Evolutionary conservation across 2,797 vertebrate species (phyloP).

Genomic region (Distichodus sexfasciatus): DNA sequence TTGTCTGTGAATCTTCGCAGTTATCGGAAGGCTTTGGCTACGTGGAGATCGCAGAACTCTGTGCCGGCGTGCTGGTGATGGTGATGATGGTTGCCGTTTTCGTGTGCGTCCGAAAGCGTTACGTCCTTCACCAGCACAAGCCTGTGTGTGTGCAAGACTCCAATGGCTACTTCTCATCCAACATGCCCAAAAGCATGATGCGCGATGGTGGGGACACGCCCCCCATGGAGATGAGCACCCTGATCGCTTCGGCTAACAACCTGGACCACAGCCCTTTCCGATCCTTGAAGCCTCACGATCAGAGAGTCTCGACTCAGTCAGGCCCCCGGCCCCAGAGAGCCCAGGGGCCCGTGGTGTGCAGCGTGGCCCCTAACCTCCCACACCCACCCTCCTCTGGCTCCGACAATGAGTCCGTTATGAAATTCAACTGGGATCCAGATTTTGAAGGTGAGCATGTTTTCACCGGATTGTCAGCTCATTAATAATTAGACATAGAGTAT

Average conservation of each 20-base stretch:
- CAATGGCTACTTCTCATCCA: conserved; percentile 81
- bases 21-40: conserved; percentile 60
- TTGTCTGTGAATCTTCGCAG: conserved; percentile 67
- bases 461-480: neutral
- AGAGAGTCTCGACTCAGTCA: conserved; percentile 68
- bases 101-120: conserved; percentile 73
- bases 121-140: conserved; percentile 77
- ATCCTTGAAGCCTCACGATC: conserved; percentile 64
- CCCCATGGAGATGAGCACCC: conserved; percentile 81
- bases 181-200: conserved; percentile 78
- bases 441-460: conserved; percentile 80
- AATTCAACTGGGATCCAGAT: conserved; percentile 88
- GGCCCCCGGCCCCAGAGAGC: conserved; percentile 62
- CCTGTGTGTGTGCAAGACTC: conserved; percentile 85
- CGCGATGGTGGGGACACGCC: conserved; percentile 63
- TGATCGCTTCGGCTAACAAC: conserved; percentile 68
- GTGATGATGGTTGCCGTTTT: conserved; percentile 67
- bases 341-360: conserved; percentile 87
- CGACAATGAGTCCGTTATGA: conserved; percentile 85
- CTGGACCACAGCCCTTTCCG: conserved; percentile 75
- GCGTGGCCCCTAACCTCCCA: conserved; percentile 93
- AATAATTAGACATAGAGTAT: neutral
- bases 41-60: conserved; percentile 79
- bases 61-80: conserved; percentile 64
- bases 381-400: conserved; percentile 76